Conservation (phyloP, 2,888 invertebrate genomes). For the Anthophora plumipes region DNA sequence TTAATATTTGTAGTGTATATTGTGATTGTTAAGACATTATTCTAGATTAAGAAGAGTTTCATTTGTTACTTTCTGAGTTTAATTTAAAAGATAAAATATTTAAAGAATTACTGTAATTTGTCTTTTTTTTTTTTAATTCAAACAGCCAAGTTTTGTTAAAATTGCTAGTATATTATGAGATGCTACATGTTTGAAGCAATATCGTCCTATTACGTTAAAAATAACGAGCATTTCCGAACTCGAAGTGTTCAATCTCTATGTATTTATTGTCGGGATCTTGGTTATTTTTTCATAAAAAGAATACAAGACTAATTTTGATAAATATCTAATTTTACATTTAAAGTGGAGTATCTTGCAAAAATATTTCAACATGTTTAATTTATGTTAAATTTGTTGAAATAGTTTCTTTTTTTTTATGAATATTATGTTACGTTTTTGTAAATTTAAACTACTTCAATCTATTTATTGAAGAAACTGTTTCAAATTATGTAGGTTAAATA, state of each 20-base stretch:
- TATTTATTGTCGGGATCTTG: slow-evolving; percentile 8
- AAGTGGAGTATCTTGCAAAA: neutral
- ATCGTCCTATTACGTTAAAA: slow-evolving; percentile 5
- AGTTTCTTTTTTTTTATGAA: no score
- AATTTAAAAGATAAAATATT: slow-evolving; percentile 9
- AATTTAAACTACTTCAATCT: neutral
- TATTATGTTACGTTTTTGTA: no score
- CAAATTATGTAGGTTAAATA: neutral
- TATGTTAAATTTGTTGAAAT: neutral
- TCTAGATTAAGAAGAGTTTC: neutral
- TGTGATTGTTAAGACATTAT: neutral
- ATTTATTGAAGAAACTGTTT: neutral
- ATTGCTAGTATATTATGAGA: slow-evolving; percentile 2
- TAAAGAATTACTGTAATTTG: slow-evolving; percentile 5
- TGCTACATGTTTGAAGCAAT: neutral
- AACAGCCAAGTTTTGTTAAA: neutral
- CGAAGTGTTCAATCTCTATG: neutral
- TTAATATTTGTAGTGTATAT: no score
- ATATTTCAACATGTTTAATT: neutral
- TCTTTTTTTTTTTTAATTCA: slow-evolving; percentile 12
- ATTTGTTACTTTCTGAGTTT: neutral
- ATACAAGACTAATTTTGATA: neutral
- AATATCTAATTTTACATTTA: neutral
- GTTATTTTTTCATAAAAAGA: neutral
- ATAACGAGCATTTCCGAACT: neutral